A percentile compares a stretch with the other conserved stretches of the same genome.
These are phyloP conservation scores for Eulemur coronatus DNA, from an alignment of 2,797 vertebrate genomes.

Conservation along the genomic window DNA sequence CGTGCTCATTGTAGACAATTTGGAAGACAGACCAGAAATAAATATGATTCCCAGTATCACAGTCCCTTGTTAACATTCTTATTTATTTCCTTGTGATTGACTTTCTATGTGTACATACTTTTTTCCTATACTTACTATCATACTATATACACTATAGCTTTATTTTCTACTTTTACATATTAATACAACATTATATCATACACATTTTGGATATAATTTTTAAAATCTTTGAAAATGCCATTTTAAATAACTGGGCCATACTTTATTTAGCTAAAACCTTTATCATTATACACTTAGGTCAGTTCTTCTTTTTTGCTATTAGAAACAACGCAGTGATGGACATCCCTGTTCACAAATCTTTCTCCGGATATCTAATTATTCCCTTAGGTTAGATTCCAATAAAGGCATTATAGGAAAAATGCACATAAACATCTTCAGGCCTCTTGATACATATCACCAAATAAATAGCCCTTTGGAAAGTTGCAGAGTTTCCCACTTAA, in stretches of 20 bases:
- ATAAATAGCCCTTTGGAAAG: neutral
- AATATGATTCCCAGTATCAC: constrained; percentile 3
- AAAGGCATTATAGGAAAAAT: neutral
- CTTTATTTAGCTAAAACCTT: neutral
- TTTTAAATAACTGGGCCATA: constrained; percentile 4
- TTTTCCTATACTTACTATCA: neutral
- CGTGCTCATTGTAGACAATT: neutral
- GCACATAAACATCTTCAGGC: neutral
- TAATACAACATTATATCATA: neutral
- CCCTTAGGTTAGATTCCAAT: neutral
- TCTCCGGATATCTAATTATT: neutral
- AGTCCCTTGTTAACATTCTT: neutral
- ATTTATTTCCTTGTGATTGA: constrained; percentile 37
- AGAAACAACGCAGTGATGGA: neutral
- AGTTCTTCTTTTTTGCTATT: constrained; percentile 6
- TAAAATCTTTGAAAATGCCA: neutral
- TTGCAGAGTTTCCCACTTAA: neutral
- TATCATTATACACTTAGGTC: neutral
- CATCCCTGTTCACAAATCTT: neutral
- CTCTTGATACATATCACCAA: neutral
- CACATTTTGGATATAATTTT: neutral
- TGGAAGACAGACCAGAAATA: constrained; percentile 37
- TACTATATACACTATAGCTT: neutral
- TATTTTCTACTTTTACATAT: constrained; percentile 20
- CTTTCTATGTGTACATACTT: neutral